Base-by-base conservation (phyloP, 2,888 invertebrate species). In the Lymantria monacha region DNA sequence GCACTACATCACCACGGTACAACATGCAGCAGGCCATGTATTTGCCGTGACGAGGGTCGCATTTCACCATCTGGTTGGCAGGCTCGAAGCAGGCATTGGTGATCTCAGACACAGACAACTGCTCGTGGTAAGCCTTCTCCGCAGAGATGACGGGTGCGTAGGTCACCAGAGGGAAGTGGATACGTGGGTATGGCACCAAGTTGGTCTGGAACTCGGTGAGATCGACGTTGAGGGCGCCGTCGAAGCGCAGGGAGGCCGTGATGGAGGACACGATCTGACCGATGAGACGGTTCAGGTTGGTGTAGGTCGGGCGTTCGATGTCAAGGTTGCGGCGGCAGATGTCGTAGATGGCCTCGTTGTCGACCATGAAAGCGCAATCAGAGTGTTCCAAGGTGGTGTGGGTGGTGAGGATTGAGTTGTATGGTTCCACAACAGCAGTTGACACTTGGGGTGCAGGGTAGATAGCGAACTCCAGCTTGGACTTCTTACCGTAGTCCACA, bases 11-110 rank as follows among this genome's bases (percentile, higher is more conserved):
- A 55, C 98, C 98, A 75, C 97, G 94, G 93, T 97, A 98, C 92
- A 98, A 92, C 95, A 98, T 97, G 90, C 98, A 98, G 83, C 97
- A 97, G 13, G 98, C 98, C 98, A 98, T 95, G 93, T 98, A 98
- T 79, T 97, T 97, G 69, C 97, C 97, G 84, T 96, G 96, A 69
- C 97, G 94, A 0, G 97, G 97, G 84, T 97, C 97, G 84, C 98
- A 98, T 81, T 97, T 97, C 38, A 97, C 96, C 96, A 98, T 97
- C 93, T 98, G 98, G 92, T 97, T 97, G 75, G 97, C 96, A 31
- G 98, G 97, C 87, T 98, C 98, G 92, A 98, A 98, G 87, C 98
- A 98, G 15, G 97, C 96, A 80, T 97, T 97, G 79, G 98, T 98
- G 84, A 98, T 98, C 85, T 98, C 98, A 37, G 96, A 95, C 48